phyloP scores from a whole-genome alignment of 30 jellyfish, hydroid and myxozoan species.

The Turritopsis rubra region DNA sequence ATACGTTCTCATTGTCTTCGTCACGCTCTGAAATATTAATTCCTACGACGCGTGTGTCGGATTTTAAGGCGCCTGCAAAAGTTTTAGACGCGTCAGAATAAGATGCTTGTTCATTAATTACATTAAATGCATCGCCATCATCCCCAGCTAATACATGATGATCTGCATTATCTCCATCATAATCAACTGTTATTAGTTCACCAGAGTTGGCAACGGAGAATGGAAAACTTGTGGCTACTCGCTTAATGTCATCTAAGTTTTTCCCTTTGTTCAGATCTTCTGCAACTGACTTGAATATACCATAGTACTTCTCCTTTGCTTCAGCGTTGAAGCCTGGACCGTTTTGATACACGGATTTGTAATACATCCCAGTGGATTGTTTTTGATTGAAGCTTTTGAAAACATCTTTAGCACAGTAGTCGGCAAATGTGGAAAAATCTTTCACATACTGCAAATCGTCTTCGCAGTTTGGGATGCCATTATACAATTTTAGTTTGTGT shows the following conservation, averaged over 20 bases:
- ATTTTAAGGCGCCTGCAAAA: too few relatives aligned
- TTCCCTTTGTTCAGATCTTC: slow-evolving; percentile 12
- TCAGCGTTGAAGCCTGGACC: slow-evolving; percentile 3
- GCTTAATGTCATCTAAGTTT: slow-evolving; percentile 10
- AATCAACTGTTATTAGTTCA: slow-evolving; percentile 6
- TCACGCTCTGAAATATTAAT: too few relatives aligned
- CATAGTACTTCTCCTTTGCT: slow-evolving; percentile 2
- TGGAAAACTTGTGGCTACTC: slow-evolving; percentile 33
- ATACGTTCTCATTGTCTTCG: background rate
- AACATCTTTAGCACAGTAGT: slow-evolving; percentile 38
- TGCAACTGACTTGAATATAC: slow-evolving; percentile 9
- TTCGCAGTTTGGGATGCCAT: slow-evolving; percentile 37
- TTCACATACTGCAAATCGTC: slow-evolving; percentile 35
- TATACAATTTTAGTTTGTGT: slow-evolving; percentile 5
- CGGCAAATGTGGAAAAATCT: slow-evolving; percentile 21
- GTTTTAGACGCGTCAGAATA: background rate
- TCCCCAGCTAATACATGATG: background rate
- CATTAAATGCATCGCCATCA: background rate
- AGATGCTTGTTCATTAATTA: background rate
- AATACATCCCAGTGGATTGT: slow-evolving; percentile 2
- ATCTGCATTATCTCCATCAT: background rate
- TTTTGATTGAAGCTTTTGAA: slow-evolving; percentile 29
- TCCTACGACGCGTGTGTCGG: too few relatives aligned
- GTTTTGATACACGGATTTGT: background rate
- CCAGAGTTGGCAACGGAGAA: slow-evolving; percentile 12